phyloP scores from a whole-genome alignment of 2,888 invertebrate genomes.

The Idaea straminata region DNA sequence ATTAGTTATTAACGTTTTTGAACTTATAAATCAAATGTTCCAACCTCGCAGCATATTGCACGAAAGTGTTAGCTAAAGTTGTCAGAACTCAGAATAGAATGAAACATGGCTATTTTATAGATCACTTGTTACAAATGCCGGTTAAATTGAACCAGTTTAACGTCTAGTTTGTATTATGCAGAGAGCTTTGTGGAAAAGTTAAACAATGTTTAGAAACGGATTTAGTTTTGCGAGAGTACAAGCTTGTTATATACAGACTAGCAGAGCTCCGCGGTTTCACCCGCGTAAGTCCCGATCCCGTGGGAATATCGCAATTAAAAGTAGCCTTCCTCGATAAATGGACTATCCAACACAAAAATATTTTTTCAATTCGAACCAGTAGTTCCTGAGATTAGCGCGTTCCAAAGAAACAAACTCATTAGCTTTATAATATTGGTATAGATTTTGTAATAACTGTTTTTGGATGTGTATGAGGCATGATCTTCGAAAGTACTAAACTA shows the following conservation, averaged over 20 bases:
- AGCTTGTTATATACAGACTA: not conserved
- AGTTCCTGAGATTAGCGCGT: too few species aligned
- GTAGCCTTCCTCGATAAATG: too few species aligned
- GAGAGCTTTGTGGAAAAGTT: not conserved
- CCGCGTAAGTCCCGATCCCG: too few species aligned
- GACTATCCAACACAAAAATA: too few species aligned
- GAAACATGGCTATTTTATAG: conserved; percentile 19
- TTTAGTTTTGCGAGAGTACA: not conserved
- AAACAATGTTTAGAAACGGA: not conserved
- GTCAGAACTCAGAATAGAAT: conserved; percentile 18
- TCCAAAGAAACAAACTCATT: too few species aligned
- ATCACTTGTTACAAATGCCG: conserved; percentile 14
- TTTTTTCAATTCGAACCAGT: too few species aligned
- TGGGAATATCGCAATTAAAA: too few species aligned
- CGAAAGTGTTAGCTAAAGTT: conserved; percentile 18
- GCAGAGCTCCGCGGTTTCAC: too few species aligned
- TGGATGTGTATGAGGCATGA: not conserved
- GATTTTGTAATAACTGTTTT: not conserved
- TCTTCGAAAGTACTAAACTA: not conserved
- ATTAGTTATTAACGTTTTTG: too few species aligned
- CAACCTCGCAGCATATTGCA: conserved; percentile 9
- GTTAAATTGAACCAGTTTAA: conserved; percentile 12
- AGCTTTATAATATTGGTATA: too few species aligned
- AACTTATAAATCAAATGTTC: not conserved
- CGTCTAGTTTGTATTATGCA: not conserved